Base-by-base conservation (phyloP, 2,113 vertebrate species). In the Otis tarda region DNA sequence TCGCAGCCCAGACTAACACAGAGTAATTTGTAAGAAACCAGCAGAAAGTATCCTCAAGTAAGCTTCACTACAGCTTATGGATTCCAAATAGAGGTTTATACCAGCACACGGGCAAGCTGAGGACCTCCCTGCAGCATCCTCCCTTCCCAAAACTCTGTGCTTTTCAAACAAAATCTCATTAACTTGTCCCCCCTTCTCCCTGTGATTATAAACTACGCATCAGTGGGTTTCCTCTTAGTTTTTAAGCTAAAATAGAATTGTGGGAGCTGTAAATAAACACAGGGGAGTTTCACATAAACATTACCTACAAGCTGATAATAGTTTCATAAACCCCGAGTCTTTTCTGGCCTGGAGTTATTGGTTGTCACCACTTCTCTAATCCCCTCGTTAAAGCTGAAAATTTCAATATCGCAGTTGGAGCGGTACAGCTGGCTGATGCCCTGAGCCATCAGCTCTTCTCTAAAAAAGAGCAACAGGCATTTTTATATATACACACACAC, bases 281-380 rank as follows among this genome's bases (percentile, higher is more conserved):
- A 13, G 53, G 45, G 5, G 14, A 85, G 52, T 71, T 87, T 71
- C 84, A 71, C 4, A 1, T 30, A 52, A 94, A 57, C 39, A 56
- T 39, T 28, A 81, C 81, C 57, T 68, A 49, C 52, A 64, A 39
- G 53, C 61, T 87, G 78, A 2, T 52, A 53, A 75, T 21, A 69
- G 52, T 30, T 60, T 73, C 76, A 33, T 35, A 67, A 90, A 86
- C 61, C 55, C 10, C 3, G 25, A 86, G 59, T 76, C 59, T 41
- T 49, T 49, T 67, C 31, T 31, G 37, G 21, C 8, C 16, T 0
- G 5, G 63, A 83, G 85, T 30, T 61, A 60, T 2, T n/a, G 87
- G 27, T 61, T 86, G 67, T 39, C 73, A 85, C 63, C 70, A 39
- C 73, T 83, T 55, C 92, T 50, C 70, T 69, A 83, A 93, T 77